Percentiles rank a stretch among this genome's conserved stretches.
phyloP scores from a whole-genome alignment of 2,113 vertebrate genomes.

The Martes martes region DNA sequence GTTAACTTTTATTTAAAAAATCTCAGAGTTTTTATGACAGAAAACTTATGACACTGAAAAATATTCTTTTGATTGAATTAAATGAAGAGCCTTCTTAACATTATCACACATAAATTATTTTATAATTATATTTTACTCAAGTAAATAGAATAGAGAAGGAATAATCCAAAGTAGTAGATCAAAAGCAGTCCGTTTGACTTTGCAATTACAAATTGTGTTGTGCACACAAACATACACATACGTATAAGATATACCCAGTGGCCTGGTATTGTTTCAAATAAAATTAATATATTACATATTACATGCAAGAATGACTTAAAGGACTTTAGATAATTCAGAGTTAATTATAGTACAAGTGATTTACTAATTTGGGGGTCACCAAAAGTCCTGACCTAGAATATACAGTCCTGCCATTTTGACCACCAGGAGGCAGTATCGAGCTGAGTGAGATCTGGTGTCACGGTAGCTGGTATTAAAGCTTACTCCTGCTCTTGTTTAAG shows the following conservation, averaged over 20 bases:
- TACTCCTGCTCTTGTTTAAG: not conserved
- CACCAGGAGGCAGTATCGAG: not conserved
- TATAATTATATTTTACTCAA: not conserved
- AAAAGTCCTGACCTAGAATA: not conserved
- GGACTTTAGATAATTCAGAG: not conserved
- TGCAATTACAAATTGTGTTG: not conserved
- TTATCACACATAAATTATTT: not conserved
- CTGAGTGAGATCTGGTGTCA: not conserved
- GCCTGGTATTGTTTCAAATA: slow-evolving; percentile 16
- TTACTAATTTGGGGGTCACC: not conserved
- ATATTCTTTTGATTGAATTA: not conserved
- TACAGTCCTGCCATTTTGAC: not conserved
- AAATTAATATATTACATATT: not conserved
- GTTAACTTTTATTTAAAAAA: not conserved
- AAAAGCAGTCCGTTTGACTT: slow-evolving; percentile 8
- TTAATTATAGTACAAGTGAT: slow-evolving; percentile 34
- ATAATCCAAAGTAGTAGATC: not conserved
- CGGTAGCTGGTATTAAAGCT: not conserved
- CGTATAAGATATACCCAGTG: not conserved
- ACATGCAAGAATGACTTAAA: slow-evolving; percentile 24
- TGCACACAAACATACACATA: not conserved
- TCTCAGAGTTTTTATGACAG: not conserved
- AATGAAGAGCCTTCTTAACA: not conserved
- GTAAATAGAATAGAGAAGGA: not conserved
- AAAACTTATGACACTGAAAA: not conserved